Evolutionary conservation across 2,113 vertebrate genomes (phyloP).

Genomic region (Myodes glareolus): DNA sequence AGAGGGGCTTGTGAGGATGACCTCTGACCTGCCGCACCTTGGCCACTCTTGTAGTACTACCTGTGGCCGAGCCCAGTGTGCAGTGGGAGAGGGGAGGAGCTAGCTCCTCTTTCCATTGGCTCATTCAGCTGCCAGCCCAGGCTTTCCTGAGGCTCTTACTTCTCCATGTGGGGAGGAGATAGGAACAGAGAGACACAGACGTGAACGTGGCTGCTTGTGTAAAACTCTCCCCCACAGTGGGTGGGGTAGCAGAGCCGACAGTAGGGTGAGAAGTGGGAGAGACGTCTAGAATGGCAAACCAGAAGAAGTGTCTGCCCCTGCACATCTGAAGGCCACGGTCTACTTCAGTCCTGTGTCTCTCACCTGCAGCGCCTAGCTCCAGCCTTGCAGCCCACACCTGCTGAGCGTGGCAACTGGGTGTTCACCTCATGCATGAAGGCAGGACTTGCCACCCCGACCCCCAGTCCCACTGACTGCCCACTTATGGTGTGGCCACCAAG

Average conservation of each 20-base stretch:
- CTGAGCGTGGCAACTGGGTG: too few relatives aligned
- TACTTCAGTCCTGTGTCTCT: neutral
- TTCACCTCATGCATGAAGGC: neutral
- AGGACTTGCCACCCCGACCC: neutral
- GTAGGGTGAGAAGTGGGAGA: neutral
- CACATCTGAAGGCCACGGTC: rapidly evolving
- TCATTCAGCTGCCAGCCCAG: neutral
- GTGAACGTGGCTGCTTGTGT: neutral
- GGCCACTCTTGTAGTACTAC: too few relatives aligned
- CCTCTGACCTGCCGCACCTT: neutral
- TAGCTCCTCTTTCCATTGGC: rapidly evolving
- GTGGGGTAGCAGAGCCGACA: too few relatives aligned
- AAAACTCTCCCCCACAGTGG: neutral
- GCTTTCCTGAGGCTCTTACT: rapidly evolving
- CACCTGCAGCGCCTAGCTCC: neutral
- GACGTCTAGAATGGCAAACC: neutral
- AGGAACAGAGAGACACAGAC: neutral
- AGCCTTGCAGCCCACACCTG: neutral
- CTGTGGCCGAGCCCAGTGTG: too few relatives aligned
- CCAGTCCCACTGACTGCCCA: neutral
- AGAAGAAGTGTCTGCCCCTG: neutral
- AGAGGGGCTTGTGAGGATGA: neutral
- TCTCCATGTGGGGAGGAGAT: neutral
- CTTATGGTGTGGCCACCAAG: neutral
- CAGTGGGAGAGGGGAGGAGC: neutral